Percentiles rank a stretch among this genome's conserved stretches.
phyloP scores from a whole-genome alignment of 2,888 invertebrate genomes.

The Chrysina gloriosa region DNA sequence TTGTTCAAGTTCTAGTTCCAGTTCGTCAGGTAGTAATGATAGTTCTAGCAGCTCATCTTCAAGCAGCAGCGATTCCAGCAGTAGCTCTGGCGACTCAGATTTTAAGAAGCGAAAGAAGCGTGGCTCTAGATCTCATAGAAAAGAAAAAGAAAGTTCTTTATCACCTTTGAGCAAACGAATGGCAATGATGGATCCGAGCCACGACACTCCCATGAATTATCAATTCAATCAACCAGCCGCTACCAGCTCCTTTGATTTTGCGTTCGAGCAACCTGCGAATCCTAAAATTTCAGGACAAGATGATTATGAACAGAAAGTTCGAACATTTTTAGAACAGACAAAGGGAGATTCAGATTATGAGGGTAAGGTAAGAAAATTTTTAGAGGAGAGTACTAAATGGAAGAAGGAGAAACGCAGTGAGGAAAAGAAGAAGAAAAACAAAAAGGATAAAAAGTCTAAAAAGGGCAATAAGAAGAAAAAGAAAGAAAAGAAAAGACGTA shows the following conservation, averaged over 20 bases:
- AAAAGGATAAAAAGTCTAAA: slow-evolving; percentile 71
- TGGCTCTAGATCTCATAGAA: slow-evolving; percentile 67
- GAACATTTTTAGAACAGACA: slow-evolving; percentile 78
- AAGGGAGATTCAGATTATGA: slow-evolving; percentile 87
- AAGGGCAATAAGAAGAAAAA: slow-evolving; percentile 80
- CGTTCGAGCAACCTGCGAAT: slow-evolving; percentile 61
- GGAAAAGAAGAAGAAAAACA: slow-evolving; percentile 72
- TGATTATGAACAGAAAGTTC: slow-evolving; percentile 78
- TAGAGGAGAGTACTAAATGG: slow-evolving; percentile 85
- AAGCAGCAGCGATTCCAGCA: slow-evolving; percentile 72
- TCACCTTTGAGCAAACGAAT: slow-evolving; percentile 87
- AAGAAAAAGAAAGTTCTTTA: slow-evolving; percentile 77
- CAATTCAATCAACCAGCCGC: slow-evolving; percentile 80
- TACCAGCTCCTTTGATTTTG: slow-evolving; percentile 64
- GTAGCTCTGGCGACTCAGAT: slow-evolving; percentile 75
- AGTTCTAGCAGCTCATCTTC: slow-evolving; percentile 71
- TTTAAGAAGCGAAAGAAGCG: slow-evolving; percentile 69
- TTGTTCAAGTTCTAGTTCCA: slow-evolving; percentile 66
- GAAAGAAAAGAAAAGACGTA: slow-evolving; percentile 79
- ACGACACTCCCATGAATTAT: slow-evolving; percentile 68
- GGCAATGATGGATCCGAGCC: slow-evolving; percentile 76
- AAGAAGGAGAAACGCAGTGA: slow-evolving; percentile 77
- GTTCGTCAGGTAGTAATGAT: slow-evolving; percentile 66
- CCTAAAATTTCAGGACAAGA: slow-evolving; percentile 67
- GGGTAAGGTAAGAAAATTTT: slow-evolving; percentile 85